A percentile compares a stretch with the other conserved stretches of the same genome.
Evolutionary conservation across 1,140 invertebrate genomes (phyloP).

Genomic region (Capitella teleta): DNA sequence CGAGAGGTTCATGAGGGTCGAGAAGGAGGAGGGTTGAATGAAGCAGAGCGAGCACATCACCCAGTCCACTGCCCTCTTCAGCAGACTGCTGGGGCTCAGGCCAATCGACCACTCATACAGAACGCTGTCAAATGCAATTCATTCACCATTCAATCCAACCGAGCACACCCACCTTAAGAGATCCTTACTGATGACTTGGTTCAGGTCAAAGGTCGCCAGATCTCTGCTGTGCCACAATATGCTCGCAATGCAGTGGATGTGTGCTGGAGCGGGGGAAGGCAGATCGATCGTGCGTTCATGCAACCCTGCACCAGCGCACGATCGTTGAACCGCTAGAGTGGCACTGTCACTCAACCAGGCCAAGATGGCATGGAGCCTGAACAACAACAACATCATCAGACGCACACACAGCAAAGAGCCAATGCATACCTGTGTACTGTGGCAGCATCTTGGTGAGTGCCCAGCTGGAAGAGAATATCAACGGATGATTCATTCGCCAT

Average conservation of each 20-base stretch:
- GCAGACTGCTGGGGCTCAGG: slow-evolving; percentile 49
- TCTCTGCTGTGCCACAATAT: slow-evolving; percentile 69
- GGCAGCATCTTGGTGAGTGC: slow-evolving; percentile 32
- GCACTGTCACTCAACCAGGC: slow-evolving; percentile 53
- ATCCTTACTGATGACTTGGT: slow-evolving; percentile 24
- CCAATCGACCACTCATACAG: slow-evolving; percentile 64
- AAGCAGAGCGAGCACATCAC: slow-evolving; percentile 73
- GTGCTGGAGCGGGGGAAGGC: slow-evolving; percentile 33
- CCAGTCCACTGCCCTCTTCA: slow-evolving; percentile 68
- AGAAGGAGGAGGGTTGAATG: slow-evolving; percentile 64
- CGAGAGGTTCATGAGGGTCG: slow-evolving; percentile 59
- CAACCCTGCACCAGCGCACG: slow-evolving; percentile 19
- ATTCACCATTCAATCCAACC: not conserved
- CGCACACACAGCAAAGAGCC: slow-evolving; percentile 18
- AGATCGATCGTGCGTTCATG: slow-evolving; percentile 10
- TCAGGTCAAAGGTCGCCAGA: slow-evolving; percentile 44
- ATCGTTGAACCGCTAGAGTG: slow-evolving; percentile 27
- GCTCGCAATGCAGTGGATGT: slow-evolving; percentile 61
- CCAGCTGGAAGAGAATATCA: slow-evolving; percentile 65
- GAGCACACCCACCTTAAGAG: slow-evolving; percentile 25
- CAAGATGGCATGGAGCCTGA: slow-evolving; percentile 49
- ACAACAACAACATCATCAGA: not conserved
- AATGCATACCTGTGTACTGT: not conserved
- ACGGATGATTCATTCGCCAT: slow-evolving; percentile 57
- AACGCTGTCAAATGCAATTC: slow-evolving; percentile 35